Conservation (phyloP, 2,888 invertebrate species). For the Erebia ligea region DNA sequence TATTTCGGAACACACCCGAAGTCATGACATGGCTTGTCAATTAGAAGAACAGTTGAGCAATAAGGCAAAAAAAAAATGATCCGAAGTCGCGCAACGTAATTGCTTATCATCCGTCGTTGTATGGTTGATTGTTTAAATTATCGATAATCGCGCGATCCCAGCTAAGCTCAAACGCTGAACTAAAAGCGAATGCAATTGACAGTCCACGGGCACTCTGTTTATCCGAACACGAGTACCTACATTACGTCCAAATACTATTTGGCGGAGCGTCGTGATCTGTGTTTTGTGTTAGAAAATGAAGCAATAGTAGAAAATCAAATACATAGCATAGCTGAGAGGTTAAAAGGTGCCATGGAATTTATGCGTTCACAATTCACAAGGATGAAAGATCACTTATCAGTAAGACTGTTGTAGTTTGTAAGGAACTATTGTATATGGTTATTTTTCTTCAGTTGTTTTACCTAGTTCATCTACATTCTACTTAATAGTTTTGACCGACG, state of each 20-base stretch:
- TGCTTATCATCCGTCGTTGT: not conserved
- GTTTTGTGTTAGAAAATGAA: slow-evolving; percentile 8
- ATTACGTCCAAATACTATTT: slow-evolving; percentile 15
- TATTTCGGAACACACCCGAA: too few relatives aligned
- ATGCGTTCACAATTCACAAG: not conserved
- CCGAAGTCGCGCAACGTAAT: not conserved
- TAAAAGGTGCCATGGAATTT: not conserved
- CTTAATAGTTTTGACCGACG: too few relatives aligned
- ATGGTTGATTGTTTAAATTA: not conserved
- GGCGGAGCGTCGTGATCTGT: slow-evolving; percentile 5
- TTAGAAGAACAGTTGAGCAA: too few relatives aligned
- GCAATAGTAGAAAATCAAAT: not conserved
- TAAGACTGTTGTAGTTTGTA: too few relatives aligned
- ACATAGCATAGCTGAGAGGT: too few relatives aligned
- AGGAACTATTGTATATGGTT: too few relatives aligned
- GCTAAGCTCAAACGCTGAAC: slow-evolving; percentile 7
- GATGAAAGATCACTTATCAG: not conserved
- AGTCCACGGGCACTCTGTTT: slow-evolving; percentile 5
- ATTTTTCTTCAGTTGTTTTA: too few relatives aligned
- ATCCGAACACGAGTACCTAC: not conserved
- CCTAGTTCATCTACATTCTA: too few relatives aligned
- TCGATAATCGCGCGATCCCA: not conserved
- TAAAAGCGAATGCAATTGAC: slow-evolving; percentile 16
- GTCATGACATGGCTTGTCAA: too few relatives aligned
- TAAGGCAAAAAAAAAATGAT: not conserved